phyloP scores from a whole-genome alignment of 2,113 vertebrate species.

The Lagenorhynchus albirostris region DNA sequence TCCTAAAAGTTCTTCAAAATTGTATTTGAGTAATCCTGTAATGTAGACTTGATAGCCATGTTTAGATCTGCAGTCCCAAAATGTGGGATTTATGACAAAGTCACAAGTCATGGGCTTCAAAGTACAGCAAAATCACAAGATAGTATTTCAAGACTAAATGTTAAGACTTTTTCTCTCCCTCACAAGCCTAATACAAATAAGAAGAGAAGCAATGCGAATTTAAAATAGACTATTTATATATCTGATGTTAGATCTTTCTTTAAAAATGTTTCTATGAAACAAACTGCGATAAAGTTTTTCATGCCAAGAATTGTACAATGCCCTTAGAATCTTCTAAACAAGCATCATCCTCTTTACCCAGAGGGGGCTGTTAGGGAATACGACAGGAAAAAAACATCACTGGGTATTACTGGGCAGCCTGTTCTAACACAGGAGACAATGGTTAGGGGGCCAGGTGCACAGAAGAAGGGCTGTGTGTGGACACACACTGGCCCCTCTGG shows the following conservation, averaged over 20 bases:
- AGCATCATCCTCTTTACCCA: not conserved
- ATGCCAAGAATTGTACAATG: not conserved
- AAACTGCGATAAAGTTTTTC: not conserved
- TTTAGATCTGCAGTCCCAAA: not conserved
- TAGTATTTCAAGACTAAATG: not conserved
- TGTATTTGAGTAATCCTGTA: not conserved
- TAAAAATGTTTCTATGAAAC: not conserved
- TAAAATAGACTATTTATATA: not conserved
- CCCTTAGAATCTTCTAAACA: not conserved
- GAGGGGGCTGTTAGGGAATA: not conserved
- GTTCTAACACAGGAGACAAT: not conserved
- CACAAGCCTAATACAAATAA: not conserved
- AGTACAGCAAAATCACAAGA: not conserved
- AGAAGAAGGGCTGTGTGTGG: not conserved
- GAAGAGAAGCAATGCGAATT: not conserved
- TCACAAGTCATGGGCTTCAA: not conserved
- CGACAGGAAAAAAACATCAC: not conserved
- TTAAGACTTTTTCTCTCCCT: not conserved
- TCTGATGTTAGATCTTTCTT: not conserved
- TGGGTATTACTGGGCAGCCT: not conserved
- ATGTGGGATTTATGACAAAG: not conserved
- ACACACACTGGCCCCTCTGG: slow-evolving; percentile 1
- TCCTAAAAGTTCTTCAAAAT: not conserved
- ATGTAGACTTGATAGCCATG: not conserved
- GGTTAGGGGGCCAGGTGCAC: not conserved